Conservation (phyloP, 2,888 invertebrate genomes). For the Biston stratarius region DNA sequence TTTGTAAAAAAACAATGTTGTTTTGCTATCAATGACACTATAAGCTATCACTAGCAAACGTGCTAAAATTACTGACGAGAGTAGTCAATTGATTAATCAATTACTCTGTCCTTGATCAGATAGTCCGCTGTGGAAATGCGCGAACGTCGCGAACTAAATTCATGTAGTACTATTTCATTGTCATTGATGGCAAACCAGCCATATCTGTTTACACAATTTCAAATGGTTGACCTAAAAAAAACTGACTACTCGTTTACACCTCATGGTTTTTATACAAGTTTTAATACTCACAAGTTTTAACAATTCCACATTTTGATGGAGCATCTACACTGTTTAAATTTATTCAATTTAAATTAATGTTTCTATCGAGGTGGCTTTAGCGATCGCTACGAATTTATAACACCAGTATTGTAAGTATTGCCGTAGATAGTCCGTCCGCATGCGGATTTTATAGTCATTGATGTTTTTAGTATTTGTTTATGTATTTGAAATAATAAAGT, state of each 20-base stretch:
- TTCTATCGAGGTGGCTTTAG: constrained; percentile 46
- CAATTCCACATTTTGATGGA: constrained; percentile 69
- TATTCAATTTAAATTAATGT: constrained; percentile 8
- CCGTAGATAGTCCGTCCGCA: constrained; percentile 76
- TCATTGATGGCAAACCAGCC: not conserved
- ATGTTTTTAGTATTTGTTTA: constrained; percentile 29
- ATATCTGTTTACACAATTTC: not conserved
- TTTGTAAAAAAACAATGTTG: too few species aligned
- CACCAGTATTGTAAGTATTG: constrained; percentile 73
- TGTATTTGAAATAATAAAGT: not conserved
- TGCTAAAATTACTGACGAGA: too few species aligned
- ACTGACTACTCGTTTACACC: constrained; percentile 26
- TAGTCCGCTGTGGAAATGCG: too few species aligned
- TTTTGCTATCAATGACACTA: too few species aligned
- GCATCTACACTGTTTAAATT: constrained; percentile 1
- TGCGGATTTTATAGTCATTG: constrained; percentile 63
- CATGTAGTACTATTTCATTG: not conserved
- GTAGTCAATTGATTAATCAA: too few species aligned
- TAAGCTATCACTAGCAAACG: too few species aligned
- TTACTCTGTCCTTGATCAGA: too few species aligned
- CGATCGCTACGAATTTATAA: constrained; percentile 62
- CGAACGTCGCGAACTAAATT: too few species aligned
- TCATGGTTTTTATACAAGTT: constrained; percentile 71
- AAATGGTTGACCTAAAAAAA: too few species aligned
- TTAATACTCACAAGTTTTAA: constrained; percentile 79